Evolutionary conservation across 2,888 invertebrate species (phyloP).

Genomic region (Exephanes ischioxanthus): DNA sequence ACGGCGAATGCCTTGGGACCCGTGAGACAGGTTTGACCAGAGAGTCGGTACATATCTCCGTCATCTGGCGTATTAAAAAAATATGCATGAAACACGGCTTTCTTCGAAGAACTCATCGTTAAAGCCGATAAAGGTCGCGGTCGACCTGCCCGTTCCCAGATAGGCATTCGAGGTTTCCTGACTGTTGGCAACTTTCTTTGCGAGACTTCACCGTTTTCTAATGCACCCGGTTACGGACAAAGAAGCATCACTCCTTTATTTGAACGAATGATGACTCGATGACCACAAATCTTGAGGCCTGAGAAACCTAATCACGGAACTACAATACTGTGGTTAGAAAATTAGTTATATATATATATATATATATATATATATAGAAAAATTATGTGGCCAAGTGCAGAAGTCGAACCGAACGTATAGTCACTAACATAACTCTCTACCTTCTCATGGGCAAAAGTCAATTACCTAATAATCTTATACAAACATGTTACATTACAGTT

Average conservation of each 20-base stretch:
- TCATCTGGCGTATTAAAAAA: constrained; percentile 20
- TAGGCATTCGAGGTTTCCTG: constrained; percentile 30
- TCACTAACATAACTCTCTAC: background rate
- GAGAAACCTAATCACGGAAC: constrained; percentile 17
- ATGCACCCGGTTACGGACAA: background rate
- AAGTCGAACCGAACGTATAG: background rate
- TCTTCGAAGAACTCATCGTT: constrained; percentile 34
- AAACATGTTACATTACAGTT: background rate
- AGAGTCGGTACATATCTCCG: constrained; percentile 22
- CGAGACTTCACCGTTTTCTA: constrained; percentile 28
- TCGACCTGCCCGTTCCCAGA: too few species aligned
- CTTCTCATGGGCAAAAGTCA: constrained; percentile 2
- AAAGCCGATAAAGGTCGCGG: constrained; percentile 14
- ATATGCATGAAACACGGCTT: constrained; percentile 36
- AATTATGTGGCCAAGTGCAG: background rate
- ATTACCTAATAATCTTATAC: constrained; percentile 12
- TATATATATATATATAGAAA: background rate
- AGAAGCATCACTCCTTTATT: constrained; percentile 18
- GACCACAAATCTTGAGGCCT: constrained; percentile 48
- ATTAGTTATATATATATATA: constrained; percentile 6
- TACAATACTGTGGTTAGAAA: constrained; percentile 5
- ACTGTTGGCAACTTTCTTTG: constrained; percentile 44
- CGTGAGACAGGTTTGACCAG: constrained; percentile 53
- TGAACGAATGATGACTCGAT: constrained; percentile 30
- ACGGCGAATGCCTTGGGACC: background rate